These are phyloP conservation scores for Liolophura sinensis DNA, from an alignment of 1,140 invertebrate genomes.

Conservation along the genomic window DNA sequence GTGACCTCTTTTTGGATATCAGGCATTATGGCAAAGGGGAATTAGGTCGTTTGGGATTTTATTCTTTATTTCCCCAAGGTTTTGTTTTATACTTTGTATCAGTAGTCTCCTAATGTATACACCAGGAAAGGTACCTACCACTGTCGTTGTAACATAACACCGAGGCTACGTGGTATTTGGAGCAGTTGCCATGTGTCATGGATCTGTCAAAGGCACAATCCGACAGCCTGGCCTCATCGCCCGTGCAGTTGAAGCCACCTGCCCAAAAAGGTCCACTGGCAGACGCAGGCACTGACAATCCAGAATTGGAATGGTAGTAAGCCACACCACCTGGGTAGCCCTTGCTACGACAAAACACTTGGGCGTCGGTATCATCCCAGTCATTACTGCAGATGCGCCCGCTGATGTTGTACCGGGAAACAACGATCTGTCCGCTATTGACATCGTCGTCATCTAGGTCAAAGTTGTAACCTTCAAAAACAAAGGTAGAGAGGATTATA, in stretches of 20 bases:
- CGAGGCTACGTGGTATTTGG: slow-evolving; percentile 31
- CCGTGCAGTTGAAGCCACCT: slow-evolving; percentile 35
- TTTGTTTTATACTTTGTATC: no score
- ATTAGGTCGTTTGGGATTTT: no score
- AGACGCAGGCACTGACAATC: slow-evolving; percentile 10
- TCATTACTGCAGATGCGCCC: slow-evolving; percentile 36
- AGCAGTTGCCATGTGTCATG: slow-evolving; percentile 31
- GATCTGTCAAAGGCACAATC: slow-evolving; percentile 25
- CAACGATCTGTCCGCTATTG: slow-evolving; percentile 32
- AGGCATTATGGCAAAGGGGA: no score
- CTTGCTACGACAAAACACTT: slow-evolving; percentile 32
- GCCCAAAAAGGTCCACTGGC: slow-evolving; percentile 26
- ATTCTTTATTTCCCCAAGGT: no score
- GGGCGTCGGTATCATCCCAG: slow-evolving; percentile 45
- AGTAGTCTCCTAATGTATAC: no score
- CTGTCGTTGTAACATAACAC: slow-evolving; percentile 39
- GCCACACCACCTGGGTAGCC: slow-evolving; percentile 33
- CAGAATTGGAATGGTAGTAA: slow-evolving; percentile 29
- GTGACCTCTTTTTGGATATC: no score
- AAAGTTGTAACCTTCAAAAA: slow-evolving; percentile 5
- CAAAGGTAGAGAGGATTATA: neutral
- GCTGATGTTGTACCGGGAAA: slow-evolving; percentile 28
- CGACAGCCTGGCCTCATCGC: slow-evolving; percentile 20
- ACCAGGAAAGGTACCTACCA: slow-evolving; percentile 21
- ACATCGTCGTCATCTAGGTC: slow-evolving; percentile 8